Conservation (phyloP, 2,113 vertebrate species). For the Elephas maximus region DNA sequence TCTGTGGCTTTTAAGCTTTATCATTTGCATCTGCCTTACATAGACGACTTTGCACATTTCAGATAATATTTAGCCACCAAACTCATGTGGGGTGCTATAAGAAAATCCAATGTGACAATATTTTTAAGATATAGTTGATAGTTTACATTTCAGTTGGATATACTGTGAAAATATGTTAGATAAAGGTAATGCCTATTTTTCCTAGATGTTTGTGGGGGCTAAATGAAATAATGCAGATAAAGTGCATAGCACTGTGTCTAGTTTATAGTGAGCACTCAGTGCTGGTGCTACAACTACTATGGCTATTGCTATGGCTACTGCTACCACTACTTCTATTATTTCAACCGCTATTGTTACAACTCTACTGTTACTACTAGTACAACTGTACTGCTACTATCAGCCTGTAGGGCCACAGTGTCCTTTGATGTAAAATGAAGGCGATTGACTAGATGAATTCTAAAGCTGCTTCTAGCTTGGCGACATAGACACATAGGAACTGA, state of each 20-base stretch:
- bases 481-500: not conserved
- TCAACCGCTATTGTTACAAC: fast-evolving
- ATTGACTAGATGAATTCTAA: not conserved
- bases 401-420: not conserved
- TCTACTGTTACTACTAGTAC: not conserved
- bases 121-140: not conserved
- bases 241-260: not conserved
- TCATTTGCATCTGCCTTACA: not conserved
- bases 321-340: too few relatives aligned
- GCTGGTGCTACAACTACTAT: not conserved
- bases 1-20: not conserved
- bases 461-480: not conserved
- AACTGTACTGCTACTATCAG: not conserved
- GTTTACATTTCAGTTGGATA: not conserved
- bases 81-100: not conserved
- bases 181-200: too few relatives aligned
- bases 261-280: not conserved
- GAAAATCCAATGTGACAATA: not conserved
- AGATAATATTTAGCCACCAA: not conserved
- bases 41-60: not conserved
- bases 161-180: not conserved
- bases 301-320: not conserved
- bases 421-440: not conserved
- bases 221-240: too few relatives aligned
- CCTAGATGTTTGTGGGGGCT: too few relatives aligned